Conservation (phyloP, 1,140 invertebrate species). For the Apis florea region DNA sequence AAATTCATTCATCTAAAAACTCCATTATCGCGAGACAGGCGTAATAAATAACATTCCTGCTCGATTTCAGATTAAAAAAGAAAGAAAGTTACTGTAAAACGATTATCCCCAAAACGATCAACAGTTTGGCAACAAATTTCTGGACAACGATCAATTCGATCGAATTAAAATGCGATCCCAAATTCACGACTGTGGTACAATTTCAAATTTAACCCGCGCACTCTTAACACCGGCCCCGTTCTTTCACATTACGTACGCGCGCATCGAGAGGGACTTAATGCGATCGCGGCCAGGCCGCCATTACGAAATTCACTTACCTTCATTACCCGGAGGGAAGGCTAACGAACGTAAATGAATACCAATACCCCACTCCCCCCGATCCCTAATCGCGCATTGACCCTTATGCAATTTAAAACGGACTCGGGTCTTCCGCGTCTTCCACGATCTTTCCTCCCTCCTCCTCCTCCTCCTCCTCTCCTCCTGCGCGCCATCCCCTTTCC, state of each 20-base stretch:
- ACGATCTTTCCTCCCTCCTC: conserved; percentile 1
- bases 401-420: conserved; percentile 33
- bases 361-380: conserved; percentile 24
- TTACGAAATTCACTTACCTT: conserved; percentile 44
- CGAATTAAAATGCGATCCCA: not conserved
- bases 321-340: conserved; percentile 19
- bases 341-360: conserved; percentile 49
- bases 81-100: not conserved
- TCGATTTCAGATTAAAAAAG: too few species aligned
- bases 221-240: conserved; percentile 8
- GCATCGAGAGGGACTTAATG: conserved; percentile 4
- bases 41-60: too few species aligned
- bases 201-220: conserved; percentile 28
- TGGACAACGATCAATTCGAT: conserved; percentile 23
- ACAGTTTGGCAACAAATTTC: conserved; percentile 3
- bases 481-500: not conserved
- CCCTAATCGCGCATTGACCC: conserved; percentile 45
- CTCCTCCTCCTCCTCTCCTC: not conserved
- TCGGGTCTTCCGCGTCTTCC: not conserved
- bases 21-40: too few species aligned
- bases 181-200: conserved; percentile 40
- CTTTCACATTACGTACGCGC: conserved; percentile 2
- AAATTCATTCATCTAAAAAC: too few species aligned
- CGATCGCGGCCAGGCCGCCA: conserved; percentile 1
- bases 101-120: not conserved